A percentile compares a stretch with the other conserved stretches of the same genome.
Conservation (phyloP, 2,113 vertebrate species). For the Pantherophis guttatus region DNA sequence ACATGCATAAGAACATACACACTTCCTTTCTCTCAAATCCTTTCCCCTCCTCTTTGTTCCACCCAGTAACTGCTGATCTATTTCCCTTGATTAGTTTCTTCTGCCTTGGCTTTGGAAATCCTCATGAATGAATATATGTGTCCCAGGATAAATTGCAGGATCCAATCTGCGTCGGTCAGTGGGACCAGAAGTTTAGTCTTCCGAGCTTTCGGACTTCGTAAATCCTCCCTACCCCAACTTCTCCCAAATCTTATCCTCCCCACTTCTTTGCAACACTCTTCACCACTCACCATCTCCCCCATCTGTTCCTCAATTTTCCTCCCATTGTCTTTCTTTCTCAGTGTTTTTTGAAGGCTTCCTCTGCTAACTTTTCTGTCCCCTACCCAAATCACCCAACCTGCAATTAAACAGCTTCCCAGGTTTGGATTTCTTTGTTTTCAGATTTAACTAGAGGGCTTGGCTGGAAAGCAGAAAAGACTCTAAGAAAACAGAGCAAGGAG, state of each 20-base stretch:
- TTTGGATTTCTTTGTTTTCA: neutral
- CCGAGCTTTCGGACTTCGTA: neutral
- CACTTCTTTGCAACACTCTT: neutral
- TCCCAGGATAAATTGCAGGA: neutral
- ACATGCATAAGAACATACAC: neutral
- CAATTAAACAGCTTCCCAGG: neutral
- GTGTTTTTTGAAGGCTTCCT: neutral
- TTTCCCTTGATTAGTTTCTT: neutral
- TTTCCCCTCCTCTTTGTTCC: neutral
- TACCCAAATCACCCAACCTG: neutral
- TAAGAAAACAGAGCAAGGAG: neutral
- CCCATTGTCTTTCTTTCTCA: neutral
- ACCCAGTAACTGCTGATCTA: neutral
- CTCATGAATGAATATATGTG: neutral
- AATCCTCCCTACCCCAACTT: neutral
- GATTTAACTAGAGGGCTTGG: neutral
- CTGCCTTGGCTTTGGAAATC: neutral
- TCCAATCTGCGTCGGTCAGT: neutral
- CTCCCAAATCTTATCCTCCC: neutral
- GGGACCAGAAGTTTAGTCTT: too few species aligned
- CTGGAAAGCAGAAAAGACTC: neutral
- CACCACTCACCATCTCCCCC: neutral
- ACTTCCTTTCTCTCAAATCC: neutral
- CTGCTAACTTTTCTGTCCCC: neutral
- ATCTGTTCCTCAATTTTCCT: neutral